These are phyloP conservation scores for Boleophthalmus pectinirostris DNA, from an alignment of 2,113 vertebrate species.

Conservation along the genomic window DNA sequence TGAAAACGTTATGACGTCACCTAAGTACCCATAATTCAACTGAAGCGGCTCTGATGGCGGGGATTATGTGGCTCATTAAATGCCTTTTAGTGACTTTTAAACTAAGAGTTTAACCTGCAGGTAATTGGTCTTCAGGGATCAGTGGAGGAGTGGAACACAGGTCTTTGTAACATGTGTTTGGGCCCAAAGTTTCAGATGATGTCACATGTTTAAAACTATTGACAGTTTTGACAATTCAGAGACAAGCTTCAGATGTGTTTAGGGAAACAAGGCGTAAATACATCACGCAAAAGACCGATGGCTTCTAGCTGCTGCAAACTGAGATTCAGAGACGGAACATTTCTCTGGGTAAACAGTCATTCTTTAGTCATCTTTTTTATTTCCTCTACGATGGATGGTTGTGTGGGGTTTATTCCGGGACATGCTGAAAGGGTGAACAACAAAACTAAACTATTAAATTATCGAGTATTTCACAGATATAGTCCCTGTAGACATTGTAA, in stretches of 20 bases:
- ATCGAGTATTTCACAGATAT: too few relatives aligned
- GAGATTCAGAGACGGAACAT: background rate
- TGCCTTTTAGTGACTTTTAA: slow-evolving; percentile 34
- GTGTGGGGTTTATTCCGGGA: background rate
- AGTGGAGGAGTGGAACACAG: slow-evolving; percentile 1
- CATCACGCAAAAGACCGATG: slow-evolving; percentile 24
- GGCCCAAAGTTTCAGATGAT: slow-evolving; percentile 29
- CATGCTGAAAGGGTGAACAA: background rate
- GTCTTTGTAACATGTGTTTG: slow-evolving; percentile 33
- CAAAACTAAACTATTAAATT: background rate
- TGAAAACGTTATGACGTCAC: slow-evolving; percentile 30
- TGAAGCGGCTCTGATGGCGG: slow-evolving; percentile 39
- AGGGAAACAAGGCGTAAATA: slow-evolving; percentile 39
- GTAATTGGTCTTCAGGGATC: slow-evolving; percentile 34
- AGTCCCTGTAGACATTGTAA: too few relatives aligned
- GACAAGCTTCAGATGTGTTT: slow-evolving; percentile 51
- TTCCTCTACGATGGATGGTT: background rate
- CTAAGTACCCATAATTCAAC: slow-evolving; percentile 7
- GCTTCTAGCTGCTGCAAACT: background rate
- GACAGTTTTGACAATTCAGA: slow-evolving; percentile 51
- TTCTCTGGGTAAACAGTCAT: background rate
- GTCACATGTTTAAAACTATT: slow-evolving; percentile 46
- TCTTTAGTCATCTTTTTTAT: background rate
- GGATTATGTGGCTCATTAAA: slow-evolving; percentile 30
- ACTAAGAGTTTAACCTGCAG: slow-evolving; percentile 47